Evolutionary conservation across 1,140 invertebrate species (phyloP).

Genomic region (Halesus radiatus): DNA sequence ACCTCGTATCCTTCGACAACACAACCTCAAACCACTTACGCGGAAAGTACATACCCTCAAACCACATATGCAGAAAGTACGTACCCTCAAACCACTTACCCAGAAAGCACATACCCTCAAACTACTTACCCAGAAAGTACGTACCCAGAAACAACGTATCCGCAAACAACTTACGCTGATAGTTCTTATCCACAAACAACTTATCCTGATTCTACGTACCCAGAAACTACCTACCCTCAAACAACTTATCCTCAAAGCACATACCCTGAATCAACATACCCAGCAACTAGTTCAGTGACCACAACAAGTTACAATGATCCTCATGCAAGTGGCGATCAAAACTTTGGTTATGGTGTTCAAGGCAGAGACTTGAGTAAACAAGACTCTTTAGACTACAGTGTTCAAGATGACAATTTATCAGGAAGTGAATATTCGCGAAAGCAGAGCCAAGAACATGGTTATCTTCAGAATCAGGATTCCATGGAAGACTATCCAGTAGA

Average conservation of each 20-base stretch:
- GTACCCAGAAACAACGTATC: constrained; percentile 47
- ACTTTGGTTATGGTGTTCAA: constrained; percentile 50
- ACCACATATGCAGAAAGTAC: constrained; percentile 60
- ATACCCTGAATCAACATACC: constrained; percentile 34
- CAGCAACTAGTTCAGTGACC: constrained; percentile 26
- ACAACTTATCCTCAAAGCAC: constrained; percentile 53
- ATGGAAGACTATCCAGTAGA: constrained; percentile 59
- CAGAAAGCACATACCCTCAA: constrained; percentile 59
- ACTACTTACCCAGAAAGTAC: constrained; percentile 53
- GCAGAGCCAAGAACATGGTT: constrained; percentile 60
- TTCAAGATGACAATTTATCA: constrained; percentile 41
- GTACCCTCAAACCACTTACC: constrained; percentile 62
- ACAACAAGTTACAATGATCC: constrained; percentile 19
- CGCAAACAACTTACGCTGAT: constrained; percentile 61
- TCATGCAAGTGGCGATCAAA: constrained; percentile 22
- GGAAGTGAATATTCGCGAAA: constrained; percentile 59
- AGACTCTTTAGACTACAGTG: constrained; percentile 54
- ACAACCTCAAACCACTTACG: constrained; percentile 55
- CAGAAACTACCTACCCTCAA: constrained; percentile 26
- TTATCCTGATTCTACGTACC: constrained; percentile 27
- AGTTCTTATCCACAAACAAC: constrained; percentile 52
- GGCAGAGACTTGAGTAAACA: constrained; percentile 49
- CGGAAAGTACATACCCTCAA: constrained; percentile 60
- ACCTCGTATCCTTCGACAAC: constrained; percentile 58
- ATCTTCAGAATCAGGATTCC: constrained; percentile 67